phyloP scores from a whole-genome alignment of 2,113 vertebrate genomes.

The Pristiophorus japonicus region DNA sequence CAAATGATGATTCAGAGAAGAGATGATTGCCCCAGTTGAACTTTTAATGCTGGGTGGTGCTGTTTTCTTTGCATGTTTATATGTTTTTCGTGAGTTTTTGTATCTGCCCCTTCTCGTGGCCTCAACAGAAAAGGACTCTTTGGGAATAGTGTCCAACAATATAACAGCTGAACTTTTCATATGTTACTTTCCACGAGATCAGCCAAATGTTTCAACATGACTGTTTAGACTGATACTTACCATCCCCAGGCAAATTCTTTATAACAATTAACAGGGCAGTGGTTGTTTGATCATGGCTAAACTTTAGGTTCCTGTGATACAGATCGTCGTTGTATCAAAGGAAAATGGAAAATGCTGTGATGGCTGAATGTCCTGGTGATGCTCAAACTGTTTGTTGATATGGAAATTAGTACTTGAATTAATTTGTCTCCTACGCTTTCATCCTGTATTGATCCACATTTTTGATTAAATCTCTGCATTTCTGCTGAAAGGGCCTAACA shows the following conservation, averaged over 20 bases:
- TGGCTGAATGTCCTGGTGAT: neutral
- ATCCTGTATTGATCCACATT: neutral
- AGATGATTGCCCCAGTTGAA: neutral
- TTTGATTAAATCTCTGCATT: neutral
- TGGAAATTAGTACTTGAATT: neutral
- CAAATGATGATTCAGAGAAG: neutral
- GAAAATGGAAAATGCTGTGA: neutral
- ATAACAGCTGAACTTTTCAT: neutral
- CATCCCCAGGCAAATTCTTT: neutral
- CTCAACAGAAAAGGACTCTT: neutral
- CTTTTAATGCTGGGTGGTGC: neutral
- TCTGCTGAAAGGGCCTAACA: neutral
- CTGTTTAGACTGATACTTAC: neutral
- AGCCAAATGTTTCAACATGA: neutral
- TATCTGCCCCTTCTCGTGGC: neutral
- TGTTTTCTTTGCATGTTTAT: no score
- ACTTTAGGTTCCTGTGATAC: slow-evolving; percentile 23
- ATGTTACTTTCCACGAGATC: neutral
- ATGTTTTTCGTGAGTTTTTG: neutral
- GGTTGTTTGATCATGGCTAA: neutral
- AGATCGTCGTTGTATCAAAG: neutral
- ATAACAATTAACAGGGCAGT: neutral
- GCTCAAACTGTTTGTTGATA: neutral
- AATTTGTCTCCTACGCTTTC: neutral
- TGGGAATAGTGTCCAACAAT: neutral